phyloP scores from a whole-genome alignment of 2,113 vertebrate genomes.

The Aldabrachelys gigantea region DNA sequence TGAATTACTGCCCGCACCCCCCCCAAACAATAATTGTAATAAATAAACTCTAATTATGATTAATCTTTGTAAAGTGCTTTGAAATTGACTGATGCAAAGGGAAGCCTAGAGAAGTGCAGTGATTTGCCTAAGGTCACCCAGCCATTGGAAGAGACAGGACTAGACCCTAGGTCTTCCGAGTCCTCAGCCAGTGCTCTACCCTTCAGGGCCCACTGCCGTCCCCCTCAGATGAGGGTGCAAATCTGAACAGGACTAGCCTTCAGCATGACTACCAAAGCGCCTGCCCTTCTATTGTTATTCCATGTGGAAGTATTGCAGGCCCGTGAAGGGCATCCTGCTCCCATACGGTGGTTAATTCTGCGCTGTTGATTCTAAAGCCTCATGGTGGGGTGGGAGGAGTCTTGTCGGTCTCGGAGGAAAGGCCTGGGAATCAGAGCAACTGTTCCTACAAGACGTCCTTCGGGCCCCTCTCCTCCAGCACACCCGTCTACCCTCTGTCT shows the following conservation, averaged over 20 bases:
- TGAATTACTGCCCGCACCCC: neutral
- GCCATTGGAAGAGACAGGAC: neutral
- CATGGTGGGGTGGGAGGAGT: neutral
- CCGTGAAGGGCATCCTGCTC: neutral
- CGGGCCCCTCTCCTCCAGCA: neutral
- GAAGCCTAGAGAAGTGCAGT: neutral
- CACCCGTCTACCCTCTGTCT: neutral
- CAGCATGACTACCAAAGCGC: neutral
- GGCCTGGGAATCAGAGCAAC: neutral
- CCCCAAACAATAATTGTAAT: neutral
- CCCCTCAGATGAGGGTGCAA: neutral
- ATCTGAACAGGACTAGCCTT: neutral
- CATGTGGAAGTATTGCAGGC: neutral
- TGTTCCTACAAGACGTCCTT: neutral
- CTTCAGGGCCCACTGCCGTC: neutral
- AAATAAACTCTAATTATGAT: too few species aligned
- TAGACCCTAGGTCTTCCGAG: neutral
- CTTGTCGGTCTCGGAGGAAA: neutral
- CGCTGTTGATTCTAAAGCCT: neutral
- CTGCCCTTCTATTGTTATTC: neutral
- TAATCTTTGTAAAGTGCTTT: too few species aligned
- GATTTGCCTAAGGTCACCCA: neutral
- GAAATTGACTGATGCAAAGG: neutral
- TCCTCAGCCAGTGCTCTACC: neutral
- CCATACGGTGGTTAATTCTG: neutral